A percentile compares a stretch with the other conserved stretches of the same genome.
Evolutionary conservation across 2,113 vertebrate species (phyloP).

Genomic region (Albula glossodonta): DNA sequence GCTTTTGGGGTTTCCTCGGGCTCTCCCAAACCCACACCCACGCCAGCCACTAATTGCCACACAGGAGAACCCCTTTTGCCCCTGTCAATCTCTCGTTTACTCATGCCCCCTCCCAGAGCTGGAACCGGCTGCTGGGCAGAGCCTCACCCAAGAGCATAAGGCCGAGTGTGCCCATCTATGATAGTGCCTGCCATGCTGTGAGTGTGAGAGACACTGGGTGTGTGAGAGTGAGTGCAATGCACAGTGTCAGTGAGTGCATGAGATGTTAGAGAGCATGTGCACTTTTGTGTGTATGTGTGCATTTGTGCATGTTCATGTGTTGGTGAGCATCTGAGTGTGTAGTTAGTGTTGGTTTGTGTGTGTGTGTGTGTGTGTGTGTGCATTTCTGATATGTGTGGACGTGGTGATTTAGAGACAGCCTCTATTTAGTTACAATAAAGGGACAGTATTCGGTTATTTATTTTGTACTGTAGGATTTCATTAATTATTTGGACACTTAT

Average conservation of each 20-base stretch:
- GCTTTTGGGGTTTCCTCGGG: not conserved
- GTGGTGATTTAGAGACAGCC: no score
- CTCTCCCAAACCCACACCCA: conserved; percentile 13
- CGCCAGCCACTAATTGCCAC: conserved; percentile 1
- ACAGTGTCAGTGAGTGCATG: not conserved
- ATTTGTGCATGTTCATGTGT: not conserved
- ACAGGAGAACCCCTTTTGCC: conserved; percentile 21
- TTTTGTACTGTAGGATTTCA: no score
- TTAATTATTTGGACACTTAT: no score
- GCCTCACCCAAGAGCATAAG: not conserved
- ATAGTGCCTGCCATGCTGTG: not conserved
- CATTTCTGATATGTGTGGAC: not conserved
- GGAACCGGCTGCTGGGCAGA: not conserved
- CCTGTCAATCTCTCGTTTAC: not conserved
- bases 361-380: not conserved
- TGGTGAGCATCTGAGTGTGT: not conserved
- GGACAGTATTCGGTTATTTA: no score
- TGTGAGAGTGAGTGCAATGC: not conserved
- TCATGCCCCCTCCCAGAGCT: not conserved
- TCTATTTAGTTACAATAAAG: no score
- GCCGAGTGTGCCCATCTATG: not conserved
- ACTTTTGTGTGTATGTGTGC: not conserved
- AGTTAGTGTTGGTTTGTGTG: not conserved
- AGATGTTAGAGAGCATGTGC: not conserved
- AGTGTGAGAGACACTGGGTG: not conserved